Percentiles rank a stretch among this genome's conserved stretches.
phyloP scores from a whole-genome alignment of 2,797 vertebrate genomes.

The Pogoniulus pusillus region DNA sequence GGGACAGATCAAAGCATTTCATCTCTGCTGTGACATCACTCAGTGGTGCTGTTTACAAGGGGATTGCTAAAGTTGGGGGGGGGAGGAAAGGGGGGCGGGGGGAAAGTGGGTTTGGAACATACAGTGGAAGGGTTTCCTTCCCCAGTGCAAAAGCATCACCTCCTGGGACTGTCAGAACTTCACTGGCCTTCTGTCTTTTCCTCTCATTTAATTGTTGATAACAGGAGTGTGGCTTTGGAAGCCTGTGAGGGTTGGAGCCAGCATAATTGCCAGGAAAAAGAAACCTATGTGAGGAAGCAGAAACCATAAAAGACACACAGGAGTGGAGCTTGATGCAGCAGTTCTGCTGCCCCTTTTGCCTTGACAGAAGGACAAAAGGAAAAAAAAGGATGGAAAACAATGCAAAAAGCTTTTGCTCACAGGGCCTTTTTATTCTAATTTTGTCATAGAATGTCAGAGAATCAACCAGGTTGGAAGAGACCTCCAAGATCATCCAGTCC shows the following conservation, averaged over 20 bases:
- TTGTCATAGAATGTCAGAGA: too few relatives aligned
- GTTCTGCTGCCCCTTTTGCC: not conserved
- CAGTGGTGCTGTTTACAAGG: not conserved
- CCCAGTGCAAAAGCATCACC: not conserved
- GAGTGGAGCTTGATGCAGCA: rapidly evolving
- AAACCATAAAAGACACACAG: not conserved
- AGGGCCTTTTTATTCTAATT: not conserved
- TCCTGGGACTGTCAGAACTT: not conserved
- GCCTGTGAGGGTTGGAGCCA: not conserved
- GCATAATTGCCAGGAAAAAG: not conserved
- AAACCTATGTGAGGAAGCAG: rapidly evolving
- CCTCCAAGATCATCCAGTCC: too few relatives aligned
- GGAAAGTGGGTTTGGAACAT: not conserved
- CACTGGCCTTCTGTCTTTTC: not conserved
- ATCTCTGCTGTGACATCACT: not conserved
- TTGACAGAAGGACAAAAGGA: not conserved
- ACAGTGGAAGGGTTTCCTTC: not conserved
- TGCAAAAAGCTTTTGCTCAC: not conserved
- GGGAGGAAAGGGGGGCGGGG: not conserved
- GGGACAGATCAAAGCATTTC: conserved; percentile 36
- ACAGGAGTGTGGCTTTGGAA: not conserved
- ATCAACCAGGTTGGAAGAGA: too few relatives aligned
- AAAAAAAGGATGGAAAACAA: not conserved
- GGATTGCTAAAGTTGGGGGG: not conserved
- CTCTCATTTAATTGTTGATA: not conserved